Percentiles rank a stretch among this genome's conserved stretches.
Conservation (phyloP, 2,113 vertebrate genomes). For the Patagioenas fasciata region DNA sequence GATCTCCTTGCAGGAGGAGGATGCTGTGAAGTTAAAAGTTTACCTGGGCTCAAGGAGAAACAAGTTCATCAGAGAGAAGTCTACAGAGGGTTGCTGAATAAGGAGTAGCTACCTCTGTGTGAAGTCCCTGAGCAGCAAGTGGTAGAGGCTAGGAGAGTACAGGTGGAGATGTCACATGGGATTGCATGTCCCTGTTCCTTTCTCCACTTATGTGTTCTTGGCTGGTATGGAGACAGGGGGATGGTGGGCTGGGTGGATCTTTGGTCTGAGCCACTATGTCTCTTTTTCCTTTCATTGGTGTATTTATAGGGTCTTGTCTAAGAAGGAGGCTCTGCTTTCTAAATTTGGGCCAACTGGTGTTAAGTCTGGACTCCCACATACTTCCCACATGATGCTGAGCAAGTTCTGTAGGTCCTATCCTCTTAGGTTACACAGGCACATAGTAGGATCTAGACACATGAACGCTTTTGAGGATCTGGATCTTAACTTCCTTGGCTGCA, state of each 20-base stretch:
- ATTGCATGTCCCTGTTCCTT: not conserved
- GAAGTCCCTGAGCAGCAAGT: not conserved
- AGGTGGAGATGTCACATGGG: not conserved
- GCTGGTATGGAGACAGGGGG: not conserved
- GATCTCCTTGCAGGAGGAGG: not conserved
- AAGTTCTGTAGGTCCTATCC: not conserved
- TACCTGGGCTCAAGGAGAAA: not conserved
- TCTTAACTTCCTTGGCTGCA: not conserved
- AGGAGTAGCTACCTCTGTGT: not conserved
- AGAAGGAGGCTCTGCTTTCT: conserved; percentile 3
- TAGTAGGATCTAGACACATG: not conserved
- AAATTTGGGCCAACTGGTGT: not conserved
- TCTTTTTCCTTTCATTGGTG: not conserved
- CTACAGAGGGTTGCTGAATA: not conserved
- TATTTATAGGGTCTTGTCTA: not conserved
- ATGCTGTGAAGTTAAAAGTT: not conserved
- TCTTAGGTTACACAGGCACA: not conserved
- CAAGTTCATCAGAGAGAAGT: not conserved
- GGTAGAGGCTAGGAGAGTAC: not conserved
- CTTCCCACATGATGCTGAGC: not conserved
- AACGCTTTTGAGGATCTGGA: not conserved
- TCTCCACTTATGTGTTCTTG: not conserved
- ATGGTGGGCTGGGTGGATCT: not conserved
- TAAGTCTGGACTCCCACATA: not conserved
- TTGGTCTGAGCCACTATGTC: not conserved